Evolutionary conservation across 2,113 vertebrate species (phyloP), one percentile per base, ranked within the genome.

Genomic region (Ceyx cyanopectus): DNA sequence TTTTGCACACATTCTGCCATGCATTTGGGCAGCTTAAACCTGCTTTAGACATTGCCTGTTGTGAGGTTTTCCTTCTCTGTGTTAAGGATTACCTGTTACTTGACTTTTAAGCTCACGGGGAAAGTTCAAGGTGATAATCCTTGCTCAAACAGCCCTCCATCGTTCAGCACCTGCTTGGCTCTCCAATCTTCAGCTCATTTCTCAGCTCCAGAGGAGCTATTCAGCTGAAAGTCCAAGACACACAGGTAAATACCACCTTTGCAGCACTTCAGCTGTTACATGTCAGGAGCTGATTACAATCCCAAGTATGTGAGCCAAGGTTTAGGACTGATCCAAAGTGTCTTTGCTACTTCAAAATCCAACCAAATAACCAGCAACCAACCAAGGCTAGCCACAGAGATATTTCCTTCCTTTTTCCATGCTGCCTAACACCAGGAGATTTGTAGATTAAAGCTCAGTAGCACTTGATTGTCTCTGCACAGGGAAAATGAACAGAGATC

Each of bases 361-460:
- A 89, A 40, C 41, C 34, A 81, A 86, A 54, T 57, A 75, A 56
- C 37, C 21, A 65, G 7, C 48, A 75, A 43, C 18, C 41, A 67
- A 84, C 14, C 15, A 68, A 81, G 16, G 7, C 9, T n/a, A 63
- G 7, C 10, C 14, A 40, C 34, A 14, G 29, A 81, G n/a, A 56
- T 56, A 56, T 17, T 67, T 74, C 26, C 54, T 89, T 95, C 67
- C 40, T 53, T 81, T 89, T 77, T 32, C 85, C 43, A 13, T 8
- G 16, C 15, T 51, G 27, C 34, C 40, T 56, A 14, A 63, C 53
- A 65, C 29, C 16, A 65, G 58, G 29, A 79, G 37, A 46, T 32
- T 32, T 68, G 24, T 34, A 56, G 78, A 54, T 51, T 56, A 63
- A 63, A 75, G 45, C 50, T 68, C 74, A 67, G 66, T 16, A 77